Evolutionary conservation across 2,797 vertebrate species (phyloP), one percentile per base, ranked within the genome.

Genomic region (Acestrorhynchus altus): DNA sequence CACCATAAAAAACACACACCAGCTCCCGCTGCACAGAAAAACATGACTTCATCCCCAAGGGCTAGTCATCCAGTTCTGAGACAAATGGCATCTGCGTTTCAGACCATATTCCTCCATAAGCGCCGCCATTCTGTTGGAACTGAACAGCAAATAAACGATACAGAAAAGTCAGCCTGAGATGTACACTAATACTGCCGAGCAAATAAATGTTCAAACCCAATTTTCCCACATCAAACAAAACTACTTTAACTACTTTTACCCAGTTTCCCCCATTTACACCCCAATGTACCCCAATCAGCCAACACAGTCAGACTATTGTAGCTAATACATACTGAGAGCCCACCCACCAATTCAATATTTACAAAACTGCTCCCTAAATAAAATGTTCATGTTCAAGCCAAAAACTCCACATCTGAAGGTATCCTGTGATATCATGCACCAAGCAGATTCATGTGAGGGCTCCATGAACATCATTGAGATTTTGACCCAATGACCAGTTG

Each of bases 21-120:
- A 77, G 65, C 74, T 80, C 79, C 82, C 49, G 72, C 52, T 20
- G 76, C 59, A 59, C 69, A 81, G 68, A 84, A 79, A 78, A 74
- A 84, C 83, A 84, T 81, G 83, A 84, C 80, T 79, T 81, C 80
- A 81, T 84, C 52, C 49, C 44, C 18, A 71, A 76, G 28, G 73
- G 59, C 79, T 65, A 61, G 74, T 65, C 70, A 54, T n/a, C 60
- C 67, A 80, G 54, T 59, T 35, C 12, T 40, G 57, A 47, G 26
- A 75, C 57, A 66, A 77, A 69, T 31, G 22, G 69, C 72, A 76
- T 72, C 68, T 73, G 72, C 66, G 64, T 63, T 67, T 78, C 52
- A 65, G 51, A 65, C 49, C 18, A 40, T 52, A 57, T 60, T 79
- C 9, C 47, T 68, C 71, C 73, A 64, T 52, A 35, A 39, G 42